phyloP scores from a whole-genome alignment of 2,888 invertebrate species.

The Tetropium fuscum region DNA sequence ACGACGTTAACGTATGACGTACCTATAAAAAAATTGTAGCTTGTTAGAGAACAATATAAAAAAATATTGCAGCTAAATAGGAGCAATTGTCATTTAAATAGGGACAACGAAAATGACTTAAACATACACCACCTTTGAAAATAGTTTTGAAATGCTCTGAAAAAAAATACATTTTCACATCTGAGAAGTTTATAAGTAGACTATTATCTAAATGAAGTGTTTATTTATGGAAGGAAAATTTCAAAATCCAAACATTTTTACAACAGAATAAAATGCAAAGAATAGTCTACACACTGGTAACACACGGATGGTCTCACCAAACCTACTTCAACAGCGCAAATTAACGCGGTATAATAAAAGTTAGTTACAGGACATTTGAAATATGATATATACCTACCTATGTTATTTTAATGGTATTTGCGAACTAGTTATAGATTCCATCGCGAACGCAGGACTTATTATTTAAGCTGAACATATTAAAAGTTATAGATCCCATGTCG shows the following conservation, averaged over 20 bases:
- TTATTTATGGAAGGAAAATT: conserved; percentile 8
- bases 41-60: no score
- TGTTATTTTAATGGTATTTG: conserved; percentile 9
- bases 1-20: no score
- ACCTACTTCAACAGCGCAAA: conserved; percentile 32
- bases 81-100: no score
- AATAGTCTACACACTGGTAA: conserved; percentile 14
- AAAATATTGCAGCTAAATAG: no score
- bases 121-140: no score
- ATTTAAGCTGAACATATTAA: conserved; percentile 22
- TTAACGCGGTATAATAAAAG: conserved; percentile 30
- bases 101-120: no score
- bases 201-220: not conserved
- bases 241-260: not conserved
- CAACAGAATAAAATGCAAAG: conserved; percentile 9
- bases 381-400: conserved; percentile 6
- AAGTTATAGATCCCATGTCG: conserved; percentile 19
- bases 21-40: no score
- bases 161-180: no score
- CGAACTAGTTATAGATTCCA: conserved; percentile 10
- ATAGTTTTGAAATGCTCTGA: no score
- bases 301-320: conserved; percentile 28
- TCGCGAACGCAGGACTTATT: conserved; percentile 7
- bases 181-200: no score
- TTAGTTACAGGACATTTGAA: not conserved